A percentile compares a stretch with the other conserved stretches of the same genome.
Evolutionary conservation across 2,888 invertebrate genomes (phyloP).

Genomic region (Kuschelorhynchus macadamiae): DNA sequence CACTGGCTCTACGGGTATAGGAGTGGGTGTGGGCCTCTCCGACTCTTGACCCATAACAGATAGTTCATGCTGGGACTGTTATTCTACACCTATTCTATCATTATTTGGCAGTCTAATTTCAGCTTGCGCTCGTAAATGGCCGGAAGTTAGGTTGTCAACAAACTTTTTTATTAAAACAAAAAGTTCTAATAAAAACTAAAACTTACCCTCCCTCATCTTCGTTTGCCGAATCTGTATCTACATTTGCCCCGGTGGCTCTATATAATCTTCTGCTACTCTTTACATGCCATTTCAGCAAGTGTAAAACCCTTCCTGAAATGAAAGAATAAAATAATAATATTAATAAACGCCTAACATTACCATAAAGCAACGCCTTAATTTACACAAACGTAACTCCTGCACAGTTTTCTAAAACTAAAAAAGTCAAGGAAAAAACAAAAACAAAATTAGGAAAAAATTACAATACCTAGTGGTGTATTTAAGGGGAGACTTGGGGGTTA

Average conservation of each 20-base stretch:
- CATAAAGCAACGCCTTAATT: conserved; percentile 1
- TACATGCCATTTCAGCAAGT: conserved; percentile 28
- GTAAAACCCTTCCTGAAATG: conserved; percentile 26
- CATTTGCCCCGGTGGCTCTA: conserved; percentile 34
- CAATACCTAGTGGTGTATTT: no score
- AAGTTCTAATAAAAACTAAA: not conserved
- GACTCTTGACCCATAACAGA: no score
- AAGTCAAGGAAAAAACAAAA: no score
- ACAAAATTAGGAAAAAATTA: no score
- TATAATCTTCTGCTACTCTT: conserved; percentile 24
- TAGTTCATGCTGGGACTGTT: conserved; percentile 13
- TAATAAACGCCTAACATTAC: conserved; percentile 14
- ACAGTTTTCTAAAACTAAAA: no score
- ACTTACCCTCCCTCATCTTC: conserved; percentile 40
- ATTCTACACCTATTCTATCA: conserved; percentile 21
- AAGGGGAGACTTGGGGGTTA: no score
- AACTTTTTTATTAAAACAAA: conserved; percentile 10
- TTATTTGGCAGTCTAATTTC: conserved; percentile 30
- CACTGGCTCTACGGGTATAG: no score
- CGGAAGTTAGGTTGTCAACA: conserved; percentile 37
- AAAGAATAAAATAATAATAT: conserved; percentile 7
- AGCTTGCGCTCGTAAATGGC: conserved; percentile 35
- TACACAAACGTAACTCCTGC: no score
- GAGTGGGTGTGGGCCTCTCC: no score
- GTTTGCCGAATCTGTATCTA: conserved; percentile 40